Percentiles rank a stretch among this genome's conserved stretches.
Evolutionary conservation across 2,888 invertebrate species (phyloP).

Genomic region (Monopis laevigella): DNA sequence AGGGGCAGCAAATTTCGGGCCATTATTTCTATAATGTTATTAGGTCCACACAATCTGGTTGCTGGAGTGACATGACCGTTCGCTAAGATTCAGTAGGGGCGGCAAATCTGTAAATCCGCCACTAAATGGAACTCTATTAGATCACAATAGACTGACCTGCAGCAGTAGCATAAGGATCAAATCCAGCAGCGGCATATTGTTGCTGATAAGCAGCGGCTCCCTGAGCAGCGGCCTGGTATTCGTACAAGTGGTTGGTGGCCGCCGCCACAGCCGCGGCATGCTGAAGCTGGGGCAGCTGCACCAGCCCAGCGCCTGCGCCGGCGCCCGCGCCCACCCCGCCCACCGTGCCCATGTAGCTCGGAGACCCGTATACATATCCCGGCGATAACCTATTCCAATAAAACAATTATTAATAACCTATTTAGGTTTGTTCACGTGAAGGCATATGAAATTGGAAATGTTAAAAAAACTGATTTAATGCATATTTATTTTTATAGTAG

Average conservation of each 20-base stretch:
- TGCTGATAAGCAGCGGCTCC: constrained; percentile 77
- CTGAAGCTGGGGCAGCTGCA: constrained; percentile 75
- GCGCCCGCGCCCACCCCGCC: constrained; percentile 64
- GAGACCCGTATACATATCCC: constrained; percentile 80
- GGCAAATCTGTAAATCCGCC: too few relatives aligned
- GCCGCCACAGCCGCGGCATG: constrained; percentile 82
- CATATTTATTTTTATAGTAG: too few relatives aligned
- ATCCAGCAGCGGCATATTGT: constrained; percentile 78
- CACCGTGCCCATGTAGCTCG: constrained; percentile 81
- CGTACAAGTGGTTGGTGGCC: constrained; percentile 81
- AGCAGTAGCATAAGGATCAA: constrained; percentile 79
- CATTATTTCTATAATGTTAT: too few relatives aligned
- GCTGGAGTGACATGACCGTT: too few relatives aligned
- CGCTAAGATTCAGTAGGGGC: too few relatives aligned
- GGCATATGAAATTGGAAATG: too few relatives aligned
- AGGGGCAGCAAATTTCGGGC: too few relatives aligned
- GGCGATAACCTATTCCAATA: constrained; percentile 49
- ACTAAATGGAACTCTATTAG: too few relatives aligned
- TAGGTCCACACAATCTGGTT: too few relatives aligned
- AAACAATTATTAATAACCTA: constrained; percentile 17
- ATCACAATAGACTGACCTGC: constrained; percentile 65
- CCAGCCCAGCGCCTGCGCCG: constrained; percentile 72
- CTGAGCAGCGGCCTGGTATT: constrained; percentile 81
- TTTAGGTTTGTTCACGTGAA: too few relatives aligned
- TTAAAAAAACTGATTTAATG: too few relatives aligned